Percentiles rank a stretch among this genome's conserved stretches.
Conservation (phyloP, 2,797 vertebrate genomes). For the Acipenser oxyrinchus region DNA sequence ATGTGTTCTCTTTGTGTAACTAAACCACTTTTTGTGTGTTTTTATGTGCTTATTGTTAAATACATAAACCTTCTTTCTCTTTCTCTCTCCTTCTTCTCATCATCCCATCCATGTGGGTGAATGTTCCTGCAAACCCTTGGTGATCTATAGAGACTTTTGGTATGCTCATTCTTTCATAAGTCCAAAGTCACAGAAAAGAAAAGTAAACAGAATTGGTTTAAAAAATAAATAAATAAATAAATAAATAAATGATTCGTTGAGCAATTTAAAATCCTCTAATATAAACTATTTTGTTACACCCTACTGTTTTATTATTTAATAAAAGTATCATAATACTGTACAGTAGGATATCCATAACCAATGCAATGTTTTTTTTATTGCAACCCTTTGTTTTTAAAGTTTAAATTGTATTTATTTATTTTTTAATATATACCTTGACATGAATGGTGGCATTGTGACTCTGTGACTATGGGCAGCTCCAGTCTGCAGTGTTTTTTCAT, state of each 20-base stretch:
- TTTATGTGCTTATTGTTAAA: constrained; percentile 43
- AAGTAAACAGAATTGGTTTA: background rate
- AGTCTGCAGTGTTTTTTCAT: constrained; percentile 55
- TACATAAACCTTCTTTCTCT: constrained; percentile 57
- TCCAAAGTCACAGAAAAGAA: constrained; percentile 65
- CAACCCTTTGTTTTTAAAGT: background rate
- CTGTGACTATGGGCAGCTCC: constrained; percentile 75
- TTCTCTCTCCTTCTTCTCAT: constrained; percentile 61
- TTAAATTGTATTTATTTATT: background rate
- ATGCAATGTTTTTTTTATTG: background rate
- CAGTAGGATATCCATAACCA: too few species aligned
- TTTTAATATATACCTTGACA: constrained; percentile 14
- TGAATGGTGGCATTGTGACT: constrained; percentile 32
- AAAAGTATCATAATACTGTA: too few species aligned
- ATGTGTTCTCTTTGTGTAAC: background rate
- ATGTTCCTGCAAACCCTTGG: constrained; percentile 80
- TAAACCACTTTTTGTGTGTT: constrained; percentile 1
- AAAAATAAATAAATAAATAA: too few species aligned
- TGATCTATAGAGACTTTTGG: constrained; percentile 88
- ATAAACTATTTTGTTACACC: background rate
- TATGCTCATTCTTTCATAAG: constrained; percentile 75
- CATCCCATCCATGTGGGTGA: constrained; percentile 79
- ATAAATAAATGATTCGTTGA: background rate
- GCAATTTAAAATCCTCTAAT: background rate
- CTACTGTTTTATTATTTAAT: too few species aligned